These are phyloP conservation scores for Holcopasites calliopsidis DNA, from an alignment of 1,140 invertebrate genomes.

Conservation along the genomic window DNA sequence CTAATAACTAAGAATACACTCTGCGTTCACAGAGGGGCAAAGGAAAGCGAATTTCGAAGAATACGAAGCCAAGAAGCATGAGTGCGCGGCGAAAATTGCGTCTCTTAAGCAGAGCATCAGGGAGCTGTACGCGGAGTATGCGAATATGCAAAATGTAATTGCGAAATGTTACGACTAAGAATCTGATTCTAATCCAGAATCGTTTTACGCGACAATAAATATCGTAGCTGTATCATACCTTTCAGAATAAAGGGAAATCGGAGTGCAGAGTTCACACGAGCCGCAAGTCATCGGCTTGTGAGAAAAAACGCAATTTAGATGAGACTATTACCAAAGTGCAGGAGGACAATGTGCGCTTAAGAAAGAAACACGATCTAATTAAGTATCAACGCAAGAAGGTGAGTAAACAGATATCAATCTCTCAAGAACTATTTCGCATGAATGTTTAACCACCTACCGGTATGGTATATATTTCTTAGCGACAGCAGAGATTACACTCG, in stretches of 20 bases:
- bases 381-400: conserved; percentile 84
- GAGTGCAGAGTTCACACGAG: conserved; percentile 67
- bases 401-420: conserved; percentile 23
- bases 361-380: conserved; percentile 87
- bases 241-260: conserved; percentile 75
- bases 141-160: conserved; percentile 80
- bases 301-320: conserved; percentile 76
- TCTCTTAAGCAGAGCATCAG: conserved; percentile 87
- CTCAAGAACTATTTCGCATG: neutral
- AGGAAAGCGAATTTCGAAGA: conserved; percentile 90
- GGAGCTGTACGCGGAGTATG: conserved; percentile 81
- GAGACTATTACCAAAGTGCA: conserved; percentile 84
- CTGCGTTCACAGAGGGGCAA: conserved; percentile 85
- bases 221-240: conserved; percentile 1
- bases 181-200: neutral
- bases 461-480: conserved; percentile 59
- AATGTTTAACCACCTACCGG: neutral
- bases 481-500: conserved; percentile 80
- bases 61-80: conserved; percentile 86
- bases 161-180: neutral
- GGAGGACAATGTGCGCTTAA: conserved; percentile 87
- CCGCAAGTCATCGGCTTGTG: conserved; percentile 67
- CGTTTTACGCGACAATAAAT: neutral
- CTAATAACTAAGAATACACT: neutral
- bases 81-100: conserved; percentile 85